These are phyloP conservation scores for Metaphire vulgaris DNA, from an alignment of 1,140 invertebrate species.

Conservation along the genomic window DNA sequence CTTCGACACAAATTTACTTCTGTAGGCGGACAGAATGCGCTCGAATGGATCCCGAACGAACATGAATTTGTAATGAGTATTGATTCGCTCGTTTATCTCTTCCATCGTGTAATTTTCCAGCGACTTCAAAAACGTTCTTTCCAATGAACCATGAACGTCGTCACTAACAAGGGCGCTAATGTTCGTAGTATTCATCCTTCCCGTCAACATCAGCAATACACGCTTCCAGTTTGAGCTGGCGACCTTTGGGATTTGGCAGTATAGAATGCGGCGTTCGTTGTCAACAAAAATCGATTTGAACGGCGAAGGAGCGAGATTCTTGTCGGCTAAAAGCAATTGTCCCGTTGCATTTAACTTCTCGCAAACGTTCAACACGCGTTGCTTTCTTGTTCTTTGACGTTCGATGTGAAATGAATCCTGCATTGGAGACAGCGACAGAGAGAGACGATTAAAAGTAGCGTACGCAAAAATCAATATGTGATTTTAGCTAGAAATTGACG, in stretches of 20 bases:
- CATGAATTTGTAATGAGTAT: conserved; percentile 68
- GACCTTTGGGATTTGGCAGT: conserved; percentile 91
- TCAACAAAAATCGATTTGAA: conserved; percentile 56
- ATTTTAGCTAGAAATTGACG: too few relatives aligned
- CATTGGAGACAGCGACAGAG: too few relatives aligned
- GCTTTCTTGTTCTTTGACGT: too few relatives aligned
- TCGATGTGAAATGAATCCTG: too few relatives aligned
- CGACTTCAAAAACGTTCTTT: conserved; percentile 34
- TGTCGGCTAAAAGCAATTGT: too few relatives aligned
- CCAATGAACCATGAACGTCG: conserved; percentile 37
- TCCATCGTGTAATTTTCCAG: conserved; percentile 57
- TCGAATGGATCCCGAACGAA: conserved; percentile 88
- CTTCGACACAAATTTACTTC: conserved; percentile 75
- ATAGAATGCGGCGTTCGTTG: conserved; percentile 70
- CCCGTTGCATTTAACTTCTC: too few relatives aligned
- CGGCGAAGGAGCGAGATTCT: not conserved
- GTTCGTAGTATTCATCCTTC: conserved; percentile 42
- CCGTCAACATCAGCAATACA: conserved; percentile 73
- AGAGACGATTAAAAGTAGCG: too few relatives aligned
- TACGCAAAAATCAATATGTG: too few relatives aligned
- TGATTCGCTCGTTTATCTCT: conserved; percentile 56
- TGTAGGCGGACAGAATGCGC: conserved; percentile 76
- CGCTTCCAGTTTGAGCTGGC: conserved; percentile 95
- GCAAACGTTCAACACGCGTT: too few relatives aligned
- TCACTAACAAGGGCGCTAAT: not conserved